Evolutionary conservation across 2,888 invertebrate genomes (phyloP).

Genomic region (Sicus ferrugineus): DNA sequence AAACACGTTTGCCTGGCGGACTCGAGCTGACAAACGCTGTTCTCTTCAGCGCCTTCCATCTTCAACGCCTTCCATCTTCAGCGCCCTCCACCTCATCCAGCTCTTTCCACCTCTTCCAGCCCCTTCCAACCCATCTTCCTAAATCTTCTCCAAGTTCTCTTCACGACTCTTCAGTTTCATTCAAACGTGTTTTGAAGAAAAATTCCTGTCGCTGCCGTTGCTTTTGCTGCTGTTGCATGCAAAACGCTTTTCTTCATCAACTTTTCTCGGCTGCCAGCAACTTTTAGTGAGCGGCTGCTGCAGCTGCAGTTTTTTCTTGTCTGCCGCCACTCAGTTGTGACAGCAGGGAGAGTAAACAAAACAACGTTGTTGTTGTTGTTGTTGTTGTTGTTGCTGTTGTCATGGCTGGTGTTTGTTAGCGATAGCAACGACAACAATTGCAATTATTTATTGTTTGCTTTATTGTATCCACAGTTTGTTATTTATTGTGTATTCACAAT

Average conservation of each 20-base stretch:
- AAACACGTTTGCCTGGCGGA: no score
- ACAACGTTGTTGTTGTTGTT: neutral
- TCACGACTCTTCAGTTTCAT: no score
- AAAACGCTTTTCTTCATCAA: neutral
- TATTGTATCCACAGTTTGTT: constrained; percentile 15
- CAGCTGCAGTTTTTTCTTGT: no score
- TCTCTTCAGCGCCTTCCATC: no score
- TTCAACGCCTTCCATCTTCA: no score
- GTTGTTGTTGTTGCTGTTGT: neutral
- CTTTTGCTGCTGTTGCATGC: constrained; percentile 14
- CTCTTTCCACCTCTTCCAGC: no score
- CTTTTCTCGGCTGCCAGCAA: neutral
- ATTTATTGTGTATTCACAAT: constrained; percentile 18
- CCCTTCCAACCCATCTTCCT: no score
- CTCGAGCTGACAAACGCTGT: no score
- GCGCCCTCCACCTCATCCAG: no score
- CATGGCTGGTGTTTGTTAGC: neutral
- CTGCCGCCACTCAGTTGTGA: neutral
- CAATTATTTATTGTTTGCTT: constrained; percentile 2
- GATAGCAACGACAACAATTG: neutral
- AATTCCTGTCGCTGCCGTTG: neutral
- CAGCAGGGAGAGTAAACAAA: constrained; percentile 19
- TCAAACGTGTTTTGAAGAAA: neutral
- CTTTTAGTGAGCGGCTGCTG: neutral
- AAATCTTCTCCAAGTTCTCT: no score